A percentile compares a stretch with the other conserved stretches of the same genome.
These are phyloP conservation scores for Nephrocerus scutellatus DNA, from an alignment of 2,888 invertebrate genomes.

Conservation along the genomic window DNA sequence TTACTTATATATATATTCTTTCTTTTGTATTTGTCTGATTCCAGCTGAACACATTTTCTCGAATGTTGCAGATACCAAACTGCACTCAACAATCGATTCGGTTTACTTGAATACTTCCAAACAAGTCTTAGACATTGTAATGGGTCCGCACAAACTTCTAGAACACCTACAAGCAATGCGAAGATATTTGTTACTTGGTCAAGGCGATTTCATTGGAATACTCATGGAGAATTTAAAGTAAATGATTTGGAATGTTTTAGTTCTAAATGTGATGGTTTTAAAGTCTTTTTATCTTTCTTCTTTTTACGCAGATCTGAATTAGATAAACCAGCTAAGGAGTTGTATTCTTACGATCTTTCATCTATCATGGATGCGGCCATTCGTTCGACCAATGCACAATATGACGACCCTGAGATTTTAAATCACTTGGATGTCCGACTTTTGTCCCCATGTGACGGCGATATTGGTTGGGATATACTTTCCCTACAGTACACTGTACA, in stretches of 20 bases:
- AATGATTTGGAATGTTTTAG: conserved; percentile 42
- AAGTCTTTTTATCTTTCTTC: not conserved
- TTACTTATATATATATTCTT: conserved; percentile 1
- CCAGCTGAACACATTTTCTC: conserved; percentile 46
- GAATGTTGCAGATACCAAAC: conserved; percentile 64
- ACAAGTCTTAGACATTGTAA: conserved; percentile 77
- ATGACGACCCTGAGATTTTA: conserved; percentile 84
- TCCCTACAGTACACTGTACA: conserved; percentile 44
- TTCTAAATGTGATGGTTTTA: conserved; percentile 4
- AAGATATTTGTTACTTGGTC: conserved; percentile 83
- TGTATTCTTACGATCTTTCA: conserved; percentile 83
- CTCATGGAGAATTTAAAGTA: conserved; percentile 87
- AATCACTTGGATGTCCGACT: conserved; percentile 79
- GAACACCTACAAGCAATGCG: conserved; percentile 88
- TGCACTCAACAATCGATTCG: conserved; percentile 73
- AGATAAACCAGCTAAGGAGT: conserved; percentile 74
- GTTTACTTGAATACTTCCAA: conserved; percentile 83
- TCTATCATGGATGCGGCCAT: conserved; percentile 79
- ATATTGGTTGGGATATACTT: conserved; percentile 46
- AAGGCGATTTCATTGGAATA: conserved; percentile 93
- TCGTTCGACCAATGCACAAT: conserved; percentile 88
- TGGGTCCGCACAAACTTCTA: conserved; percentile 78
- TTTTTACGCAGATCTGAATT: conserved; percentile 65
- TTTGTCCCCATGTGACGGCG: conserved; percentile 45
- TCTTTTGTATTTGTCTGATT: not conserved